These are phyloP conservation scores for Anguilla obscura DNA, from an alignment of 2,797 vertebrate species.

Conservation along the genomic window DNA sequence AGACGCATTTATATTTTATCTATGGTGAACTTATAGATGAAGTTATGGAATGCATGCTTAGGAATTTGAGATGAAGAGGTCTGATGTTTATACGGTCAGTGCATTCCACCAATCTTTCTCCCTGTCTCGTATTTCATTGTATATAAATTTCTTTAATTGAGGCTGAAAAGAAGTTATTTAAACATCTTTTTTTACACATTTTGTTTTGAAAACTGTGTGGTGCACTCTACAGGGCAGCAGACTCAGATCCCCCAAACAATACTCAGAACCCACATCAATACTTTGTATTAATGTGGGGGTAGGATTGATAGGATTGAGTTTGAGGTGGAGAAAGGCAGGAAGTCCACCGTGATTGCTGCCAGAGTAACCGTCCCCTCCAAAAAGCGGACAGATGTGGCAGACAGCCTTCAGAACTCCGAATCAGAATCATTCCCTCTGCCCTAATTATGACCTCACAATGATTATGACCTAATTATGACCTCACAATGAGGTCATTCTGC, in stretches of 20 bases:
- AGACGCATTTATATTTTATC: too few relatives aligned
- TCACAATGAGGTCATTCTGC: not conserved
- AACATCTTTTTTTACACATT: too few relatives aligned
- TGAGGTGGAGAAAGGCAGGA: slow-evolving; percentile 16
- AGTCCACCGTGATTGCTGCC: not conserved
- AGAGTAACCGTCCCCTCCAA: not conserved
- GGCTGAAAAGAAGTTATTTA: not conserved
- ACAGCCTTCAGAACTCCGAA: not conserved
- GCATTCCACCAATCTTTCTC: not conserved
- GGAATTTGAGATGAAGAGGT: not conserved
- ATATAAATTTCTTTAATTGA: not conserved
- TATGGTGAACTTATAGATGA: not conserved
- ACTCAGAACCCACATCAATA: too few relatives aligned
- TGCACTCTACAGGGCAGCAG: too few relatives aligned
- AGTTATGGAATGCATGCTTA: not conserved
- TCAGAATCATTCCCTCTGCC: slow-evolving; percentile 5
- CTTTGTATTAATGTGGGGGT: too few relatives aligned
- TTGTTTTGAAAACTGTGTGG: too few relatives aligned
- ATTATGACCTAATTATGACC: not conserved
- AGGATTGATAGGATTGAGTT: slow-evolving; percentile 10
- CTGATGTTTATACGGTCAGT: not conserved
- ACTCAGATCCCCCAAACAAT: too few relatives aligned
- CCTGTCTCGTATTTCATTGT: not conserved
- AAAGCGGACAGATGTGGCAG: not conserved
- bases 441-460: too few relatives aligned